Evolutionary conservation across 1,140 invertebrate species (phyloP), one percentile per base, ranked within the genome.

Genomic region (Megalonaias nervosa): DNA sequence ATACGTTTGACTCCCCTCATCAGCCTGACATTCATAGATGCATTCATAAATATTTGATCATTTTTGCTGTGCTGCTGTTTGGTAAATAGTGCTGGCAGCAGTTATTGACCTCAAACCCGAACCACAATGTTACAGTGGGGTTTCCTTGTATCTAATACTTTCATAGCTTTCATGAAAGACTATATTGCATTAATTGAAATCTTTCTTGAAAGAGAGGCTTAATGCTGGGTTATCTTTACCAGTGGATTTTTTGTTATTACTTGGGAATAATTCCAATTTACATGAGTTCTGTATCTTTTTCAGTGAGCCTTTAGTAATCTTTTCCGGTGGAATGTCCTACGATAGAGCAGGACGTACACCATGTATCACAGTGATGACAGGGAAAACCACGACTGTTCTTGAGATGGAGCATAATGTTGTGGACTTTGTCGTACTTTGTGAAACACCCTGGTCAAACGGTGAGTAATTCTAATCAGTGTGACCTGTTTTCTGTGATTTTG

Each of bases 401-500:
- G 98, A 99, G 93, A 99, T 99, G 98, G 98, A 99, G 88, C 97
- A 99, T 91, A 96, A 95, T 88, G 97, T 99, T 68, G 94, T 99
- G 68, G 98, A 99, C 93, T 99, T 99, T 93, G 94, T 99, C 38
- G 96, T 96, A 55, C 92, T 99, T 26, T 98, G 96, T 92, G 96
- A 99, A 91, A 97, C 95, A 85, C 97, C 97, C 38, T 99, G 95
- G 93, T 93, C 93, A 72, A 96, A 95, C 89, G 97, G 97, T 97
- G 91, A 92, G 92, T 92, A 81, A 59, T 65, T 31, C 26, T 67
- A 26, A 67, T 4, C n/a, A 19, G 12, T n/a, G 6, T 31, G 13
- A 62, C 15, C 12, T 0, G 66, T 67, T n/a, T 67, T n/a, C 31
- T 67, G 66, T 99, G 68, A 99, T 93, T 99, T 99, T 93, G 94